Percentiles rank a stretch among this genome's conserved stretches.
Conservation (phyloP, 2,888 invertebrate genomes). For the Diplolepis rosae region DNA sequence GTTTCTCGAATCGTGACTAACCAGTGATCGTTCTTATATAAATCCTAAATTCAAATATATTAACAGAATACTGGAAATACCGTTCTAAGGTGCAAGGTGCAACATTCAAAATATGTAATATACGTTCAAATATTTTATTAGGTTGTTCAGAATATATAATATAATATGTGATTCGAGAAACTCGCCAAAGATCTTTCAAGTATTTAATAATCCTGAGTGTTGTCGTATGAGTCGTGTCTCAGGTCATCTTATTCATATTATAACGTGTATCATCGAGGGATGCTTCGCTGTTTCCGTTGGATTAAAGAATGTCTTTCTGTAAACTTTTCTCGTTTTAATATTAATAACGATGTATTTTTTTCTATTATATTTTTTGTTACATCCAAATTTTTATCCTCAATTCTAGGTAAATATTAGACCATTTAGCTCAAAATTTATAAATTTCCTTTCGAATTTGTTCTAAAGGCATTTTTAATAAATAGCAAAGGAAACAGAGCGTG, state of each 20-base stretch:
- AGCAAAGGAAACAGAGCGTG: neutral
- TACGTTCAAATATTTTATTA: too few species aligned
- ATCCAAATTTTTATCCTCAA: too few species aligned
- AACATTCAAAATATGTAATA: too few species aligned
- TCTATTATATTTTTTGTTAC: too few species aligned
- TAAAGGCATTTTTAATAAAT: neutral
- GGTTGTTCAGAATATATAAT: neutral
- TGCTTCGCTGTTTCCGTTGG: too few species aligned
- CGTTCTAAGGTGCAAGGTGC: too few species aligned
- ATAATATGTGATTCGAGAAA: slow-evolving; percentile 16
- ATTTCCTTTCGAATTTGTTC: neutral
- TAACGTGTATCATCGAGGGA: slow-evolving; percentile 9
- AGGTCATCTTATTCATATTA: neutral
- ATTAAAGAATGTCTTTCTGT: too few species aligned
- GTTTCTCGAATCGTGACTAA: slow-evolving; percentile 24
- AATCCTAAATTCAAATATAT: too few species aligned
- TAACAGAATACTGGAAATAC: too few species aligned
- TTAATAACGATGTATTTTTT: too few species aligned
- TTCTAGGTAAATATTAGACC: neutral
- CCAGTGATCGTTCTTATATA: too few species aligned
- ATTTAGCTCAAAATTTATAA: neutral
- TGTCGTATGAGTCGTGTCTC: neutral
- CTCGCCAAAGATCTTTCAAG: neutral
- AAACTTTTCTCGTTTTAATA: too few species aligned
- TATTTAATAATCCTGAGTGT: slow-evolving; percentile 27